These are phyloP conservation scores for Syrmaticus mikado DNA, from an alignment of 2,113 vertebrate species.

Conservation along the genomic window DNA sequence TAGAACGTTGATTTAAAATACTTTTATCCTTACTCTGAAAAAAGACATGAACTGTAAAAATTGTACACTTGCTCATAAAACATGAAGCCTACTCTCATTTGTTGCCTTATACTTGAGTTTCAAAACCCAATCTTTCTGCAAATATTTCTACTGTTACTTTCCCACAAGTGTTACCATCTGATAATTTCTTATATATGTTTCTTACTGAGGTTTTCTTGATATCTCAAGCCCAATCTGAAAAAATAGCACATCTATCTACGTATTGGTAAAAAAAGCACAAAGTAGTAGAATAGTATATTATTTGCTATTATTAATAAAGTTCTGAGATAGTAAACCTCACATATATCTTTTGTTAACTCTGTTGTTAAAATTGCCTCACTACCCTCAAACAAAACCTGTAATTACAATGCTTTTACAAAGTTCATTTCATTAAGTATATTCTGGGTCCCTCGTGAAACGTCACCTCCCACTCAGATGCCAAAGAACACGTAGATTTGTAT, in stretches of 20 bases:
- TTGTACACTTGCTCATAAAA: neutral
- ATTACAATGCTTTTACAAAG: neutral
- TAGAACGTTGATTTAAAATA: neutral
- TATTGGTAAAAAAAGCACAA: neutral
- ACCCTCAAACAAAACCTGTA: neutral
- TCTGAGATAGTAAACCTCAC: neutral
- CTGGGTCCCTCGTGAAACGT: neutral
- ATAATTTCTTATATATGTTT: neutral
- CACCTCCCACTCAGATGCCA: constrained; percentile 26
- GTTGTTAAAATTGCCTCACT: constrained; percentile 10
- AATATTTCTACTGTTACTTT: neutral
- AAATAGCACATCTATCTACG: neutral
- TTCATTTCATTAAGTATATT: neutral
- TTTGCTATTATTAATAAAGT: constrained; percentile 1
- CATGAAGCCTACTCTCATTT: neutral
- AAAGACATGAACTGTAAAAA: neutral
- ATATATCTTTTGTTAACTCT: constrained; percentile 1
- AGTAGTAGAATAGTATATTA: neutral
- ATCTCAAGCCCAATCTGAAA: neutral
- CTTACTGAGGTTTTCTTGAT: neutral
- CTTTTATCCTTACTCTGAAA: neutral
- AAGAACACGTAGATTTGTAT: neutral
- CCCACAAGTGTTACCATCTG: neutral
- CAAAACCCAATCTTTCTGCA: neutral
- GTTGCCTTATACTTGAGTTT: neutral